Conservation (phyloP, 2,797 vertebrate species). For the Pangasius krempfi region DNA sequence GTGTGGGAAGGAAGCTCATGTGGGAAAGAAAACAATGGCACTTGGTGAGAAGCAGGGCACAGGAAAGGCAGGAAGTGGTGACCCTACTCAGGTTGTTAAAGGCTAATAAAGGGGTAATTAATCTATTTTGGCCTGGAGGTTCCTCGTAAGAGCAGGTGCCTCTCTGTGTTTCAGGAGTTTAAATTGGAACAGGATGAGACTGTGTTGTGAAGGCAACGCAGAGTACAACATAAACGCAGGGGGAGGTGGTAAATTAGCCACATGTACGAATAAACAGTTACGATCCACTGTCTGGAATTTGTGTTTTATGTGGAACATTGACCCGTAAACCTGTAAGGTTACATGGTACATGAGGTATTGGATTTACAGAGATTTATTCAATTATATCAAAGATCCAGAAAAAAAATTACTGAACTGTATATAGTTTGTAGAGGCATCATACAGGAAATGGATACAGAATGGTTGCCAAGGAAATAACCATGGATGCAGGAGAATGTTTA, state of each 20-base stretch:
- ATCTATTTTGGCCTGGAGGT: slow-evolving; percentile 43
- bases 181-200: slow-evolving; percentile 47
- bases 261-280: slow-evolving; percentile 44
- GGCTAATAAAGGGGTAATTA: slow-evolving; percentile 51
- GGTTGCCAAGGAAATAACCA: background rate
- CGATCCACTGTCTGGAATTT: slow-evolving; percentile 41
- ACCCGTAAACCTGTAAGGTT: slow-evolving; percentile 33
- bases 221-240: slow-evolving; percentile 44
- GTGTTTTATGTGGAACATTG: slow-evolving; percentile 37
- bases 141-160: slow-evolving; percentile 52
- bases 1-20: slow-evolving; percentile 38
- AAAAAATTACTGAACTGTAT: background rate
- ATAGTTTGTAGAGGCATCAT: background rate
- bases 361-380: slow-evolving; percentile 22
- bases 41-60: slow-evolving; percentile 41
- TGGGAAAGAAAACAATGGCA: slow-evolving; percentile 49
- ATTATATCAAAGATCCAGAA: background rate
- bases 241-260: slow-evolving; percentile 45
- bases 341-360: slow-evolving; percentile 3
- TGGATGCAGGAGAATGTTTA: background rate
- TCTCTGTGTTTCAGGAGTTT: slow-evolving; percentile 34
- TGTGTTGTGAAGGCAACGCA: slow-evolving; percentile 19
- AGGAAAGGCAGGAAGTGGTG: slow-evolving; percentile 51
- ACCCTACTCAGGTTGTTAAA: slow-evolving; percentile 52
- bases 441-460: background rate